These are phyloP conservation scores for Ibidorhyncha struthersii DNA, from an alignment of 2,113 vertebrate species.

Conservation along the genomic window DNA sequence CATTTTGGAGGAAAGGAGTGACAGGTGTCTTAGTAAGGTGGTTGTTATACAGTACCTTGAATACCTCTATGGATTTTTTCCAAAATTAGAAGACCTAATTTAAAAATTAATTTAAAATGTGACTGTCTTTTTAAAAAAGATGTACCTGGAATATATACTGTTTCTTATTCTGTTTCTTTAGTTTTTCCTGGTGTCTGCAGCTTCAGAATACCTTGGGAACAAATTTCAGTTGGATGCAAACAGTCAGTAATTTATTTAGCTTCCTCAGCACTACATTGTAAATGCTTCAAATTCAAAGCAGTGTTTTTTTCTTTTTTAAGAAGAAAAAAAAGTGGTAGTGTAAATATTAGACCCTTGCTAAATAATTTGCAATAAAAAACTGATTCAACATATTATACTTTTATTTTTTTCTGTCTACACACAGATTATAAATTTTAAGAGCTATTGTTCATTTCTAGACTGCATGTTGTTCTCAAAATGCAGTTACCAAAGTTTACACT, in stretches of 20 bases:
- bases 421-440: neutral
- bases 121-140: neutral
- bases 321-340: neutral
- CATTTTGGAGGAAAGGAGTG: neutral
- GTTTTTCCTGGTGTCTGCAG: neutral
- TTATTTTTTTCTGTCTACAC: neutral
- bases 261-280: neutral
- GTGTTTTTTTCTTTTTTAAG: neutral
- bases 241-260: neutral
- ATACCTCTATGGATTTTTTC: neutral
- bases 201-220: neutral
- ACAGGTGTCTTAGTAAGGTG: neutral
- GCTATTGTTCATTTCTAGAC: neutral
- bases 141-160: neutral
- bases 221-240: neutral
- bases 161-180: neutral
- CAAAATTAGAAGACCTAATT: neutral
- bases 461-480: neutral
- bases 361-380: neutral
- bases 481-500: neutral
- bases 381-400: neutral
- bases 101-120: neutral
- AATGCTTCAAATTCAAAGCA: neutral
- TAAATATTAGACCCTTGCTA: neutral
- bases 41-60: neutral